Evolutionary conservation across 2,797 vertebrate genomes (phyloP).

Genomic region (Gephyroberyx darwinii): DNA sequence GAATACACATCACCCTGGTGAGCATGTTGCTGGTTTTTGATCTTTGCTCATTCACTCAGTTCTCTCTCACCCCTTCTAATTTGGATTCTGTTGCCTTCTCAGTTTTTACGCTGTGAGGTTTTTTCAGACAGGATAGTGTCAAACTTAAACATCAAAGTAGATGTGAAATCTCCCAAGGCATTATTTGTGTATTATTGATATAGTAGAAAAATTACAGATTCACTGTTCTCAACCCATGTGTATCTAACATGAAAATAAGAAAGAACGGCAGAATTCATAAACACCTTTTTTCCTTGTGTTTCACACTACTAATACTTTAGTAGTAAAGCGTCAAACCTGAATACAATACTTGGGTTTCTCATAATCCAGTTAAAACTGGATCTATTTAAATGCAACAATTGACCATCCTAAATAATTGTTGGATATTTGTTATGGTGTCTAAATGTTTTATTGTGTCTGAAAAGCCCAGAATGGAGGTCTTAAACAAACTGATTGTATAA

Average conservation of each 20-base stretch:
- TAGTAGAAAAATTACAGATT: not conserved
- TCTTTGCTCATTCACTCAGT: constrained; percentile 5
- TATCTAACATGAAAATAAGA: not conserved
- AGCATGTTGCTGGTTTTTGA: constrained; percentile 16
- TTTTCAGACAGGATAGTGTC: constrained; percentile 6
- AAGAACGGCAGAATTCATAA: too few relatives aligned
- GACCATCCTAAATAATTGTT: too few relatives aligned
- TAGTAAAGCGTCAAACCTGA: too few relatives aligned
- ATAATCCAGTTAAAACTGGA: too few relatives aligned
- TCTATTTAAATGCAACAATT: too few relatives aligned
- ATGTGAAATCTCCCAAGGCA: constrained; percentile 15
- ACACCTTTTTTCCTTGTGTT: too few relatives aligned
- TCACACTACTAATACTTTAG: too few relatives aligned
- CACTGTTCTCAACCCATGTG: not conserved
- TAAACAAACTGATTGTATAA: too few relatives aligned
- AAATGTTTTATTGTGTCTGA: too few relatives aligned
- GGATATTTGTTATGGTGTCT: too few relatives aligned
- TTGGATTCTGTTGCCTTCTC: constrained; percentile 40
- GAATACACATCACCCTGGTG: constrained; percentile 19
- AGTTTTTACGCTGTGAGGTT: constrained; percentile 10
- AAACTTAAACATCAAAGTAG: constrained; percentile 22
- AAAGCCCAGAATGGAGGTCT: too few relatives aligned
- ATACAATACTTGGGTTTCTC: too few relatives aligned
- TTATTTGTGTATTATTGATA: not conserved
- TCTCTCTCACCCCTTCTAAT: constrained; percentile 32